Conservation (phyloP, 1,140 invertebrate genomes). For the Drosophila kurseongensis region DNA sequence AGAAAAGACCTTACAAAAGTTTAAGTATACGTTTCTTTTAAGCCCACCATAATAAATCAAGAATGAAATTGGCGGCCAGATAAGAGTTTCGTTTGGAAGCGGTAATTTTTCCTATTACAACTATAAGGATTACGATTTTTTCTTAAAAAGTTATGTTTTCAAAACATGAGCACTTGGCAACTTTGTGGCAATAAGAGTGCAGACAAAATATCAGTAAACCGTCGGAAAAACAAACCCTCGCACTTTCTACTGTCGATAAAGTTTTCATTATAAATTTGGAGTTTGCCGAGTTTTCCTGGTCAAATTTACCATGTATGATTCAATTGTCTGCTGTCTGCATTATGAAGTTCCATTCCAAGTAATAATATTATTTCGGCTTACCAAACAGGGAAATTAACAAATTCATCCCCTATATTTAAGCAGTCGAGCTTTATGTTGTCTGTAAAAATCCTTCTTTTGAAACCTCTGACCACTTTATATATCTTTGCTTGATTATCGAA, state of each 20-base stretch:
- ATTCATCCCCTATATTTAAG: slow-evolving; percentile 37
- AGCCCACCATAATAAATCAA: too few relatives aligned
- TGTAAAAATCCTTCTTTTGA: slow-evolving; percentile 13
- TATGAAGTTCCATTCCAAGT: slow-evolving; percentile 42
- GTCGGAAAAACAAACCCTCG: background rate
- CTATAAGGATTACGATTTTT: too few relatives aligned
- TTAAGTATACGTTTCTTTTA: too few relatives aligned
- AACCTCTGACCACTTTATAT: slow-evolving; percentile 5
- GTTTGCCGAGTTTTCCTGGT: slow-evolving; percentile 10
- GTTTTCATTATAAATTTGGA: slow-evolving; percentile 16
- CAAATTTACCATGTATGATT: slow-evolving; percentile 48
- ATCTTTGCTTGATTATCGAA: background rate
- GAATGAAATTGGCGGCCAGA: too few relatives aligned
- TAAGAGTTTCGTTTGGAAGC: too few relatives aligned
- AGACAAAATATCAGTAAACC: background rate
- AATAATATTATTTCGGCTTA: slow-evolving; percentile 67
- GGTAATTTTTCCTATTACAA: too few relatives aligned
- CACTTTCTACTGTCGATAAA: background rate
- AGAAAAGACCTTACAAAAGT: too few relatives aligned
- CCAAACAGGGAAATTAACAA: slow-evolving; percentile 62
- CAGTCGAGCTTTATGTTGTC: background rate
- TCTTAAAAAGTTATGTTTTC: too few relatives aligned
- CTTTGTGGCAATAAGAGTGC: too few relatives aligned
- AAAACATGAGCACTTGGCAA: background rate
- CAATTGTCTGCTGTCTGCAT: slow-evolving; percentile 46